Conservation (phyloP, 2,113 vertebrate genomes). For the human region GRCh38 chr12:100264001-100264500, state of each 20-base stretch:
- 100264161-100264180: constrained; percentile 5
- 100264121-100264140: background rate
- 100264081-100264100: constrained; percentile 21
- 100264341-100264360: background rate
- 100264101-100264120: constrained; percentile 25
- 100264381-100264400: no score
- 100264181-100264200: constrained; percentile 22
- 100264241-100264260: background rate
- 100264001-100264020: constrained; percentile 12
- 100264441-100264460: no score
- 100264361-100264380: no score
- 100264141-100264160: background rate
- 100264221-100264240: background rate
- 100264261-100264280: background rate
- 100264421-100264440: no score
- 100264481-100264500: no score
- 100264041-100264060: constrained; percentile 7
- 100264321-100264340: background rate
- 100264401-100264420: no score
- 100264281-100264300: background rate
- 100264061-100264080: background rate
- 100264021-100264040: background rate
- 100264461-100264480: no score
- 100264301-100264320: background rate
- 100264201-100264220: background rate